Evolutionary conservation across 2,888 invertebrate genomes (phyloP), one percentile per base, ranked within the genome.

Genomic region (Philonicus albiceps): DNA sequence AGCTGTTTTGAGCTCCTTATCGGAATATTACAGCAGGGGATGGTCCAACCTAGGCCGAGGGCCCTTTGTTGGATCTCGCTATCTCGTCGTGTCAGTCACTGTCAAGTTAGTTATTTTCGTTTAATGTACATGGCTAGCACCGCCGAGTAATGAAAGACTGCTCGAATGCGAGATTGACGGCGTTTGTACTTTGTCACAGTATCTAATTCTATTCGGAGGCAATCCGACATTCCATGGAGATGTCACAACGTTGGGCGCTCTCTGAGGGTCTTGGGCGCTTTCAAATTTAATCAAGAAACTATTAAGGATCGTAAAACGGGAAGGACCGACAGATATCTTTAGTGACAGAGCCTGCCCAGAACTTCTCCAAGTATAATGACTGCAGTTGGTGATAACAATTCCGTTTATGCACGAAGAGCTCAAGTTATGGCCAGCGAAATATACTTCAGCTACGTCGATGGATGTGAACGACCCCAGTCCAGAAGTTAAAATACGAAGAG

Each of bases 201-300:
- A 76, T 76, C 76, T 76, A 43, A 76, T 76, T 76, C n/a, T 43
- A 76, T n/a, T 40, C 34, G 37, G 16, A 7, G 76, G 40, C 13
- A 22, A 43, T 74, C 74, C 19, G 7, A 31, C 34, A 31, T 31
- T 34, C 31, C 31, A 34, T 74, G 34, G 31, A 74, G 74, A 74
- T 76, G 76, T 8, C 40, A 76, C 7, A 30, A 30, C 72, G 34
- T n/a, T 6, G 34, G 4, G 2, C 43, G 37, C 37, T 76, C 37
- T 13, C n/a, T 76, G 37, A 76, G 64, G 37, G 37, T 76, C 76
- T 22, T 40, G 76, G 75, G 76, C 19, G 22, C 76, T 76, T 40
- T 76, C 34, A 37, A 76, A 76, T 76, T 76, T 76, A 76, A 76
- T 76, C 76, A 76, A 76, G 76, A 40, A 76, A 76, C 76, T 76